Evolutionary conservation across 2,888 invertebrate species (phyloP), one percentile per base, ranked within the genome.

Genomic region (Cryptocheilus praepositus): DNA sequence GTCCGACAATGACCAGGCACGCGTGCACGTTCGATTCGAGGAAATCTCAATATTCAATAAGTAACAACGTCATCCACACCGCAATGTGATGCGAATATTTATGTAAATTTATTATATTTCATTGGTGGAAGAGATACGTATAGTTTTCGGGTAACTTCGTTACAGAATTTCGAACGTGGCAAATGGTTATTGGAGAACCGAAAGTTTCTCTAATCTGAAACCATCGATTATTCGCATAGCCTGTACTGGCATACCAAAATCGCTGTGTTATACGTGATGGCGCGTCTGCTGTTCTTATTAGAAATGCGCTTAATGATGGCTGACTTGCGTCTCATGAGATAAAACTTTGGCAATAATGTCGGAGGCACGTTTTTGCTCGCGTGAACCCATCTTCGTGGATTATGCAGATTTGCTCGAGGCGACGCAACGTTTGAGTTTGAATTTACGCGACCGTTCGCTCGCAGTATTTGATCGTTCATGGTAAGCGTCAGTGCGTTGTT

Each of bases 301-400:
- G 54, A 44, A 43, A 36, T 54, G 19, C 57, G 44, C 63, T 65
- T 11, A 57, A 64, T 28, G 51, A n/a, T 13, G 25, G 46, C 16
- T 22, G 8, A 19, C 8, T 18, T n/a, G 13, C n/a, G 16, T 19
- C 21, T 52, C 7, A 16, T 2, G 22, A 16, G 22, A 22, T 53
- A 67, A 71, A 73, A 57, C 67, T 71, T 54, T 15, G 57, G 28
- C 55, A 15, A 57, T 52, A 51, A 43, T 43, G 57, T 28, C 45
- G 15, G 36, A 22, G 58, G 58, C 62, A 71, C 66, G 64, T 62
- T 72, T 67, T 70, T 71, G 59, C 46, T 21, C 21, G 13, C 22
- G 43, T 19, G 52, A 58, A 71, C 64, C 56, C 51, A 13, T 53
- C 53, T 3, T 28, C 21, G 11, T 11, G 28, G 54, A 68, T 71